Evolutionary conservation across 2,888 invertebrate species (phyloP).

Genomic region (Sminthurides aquaticus): DNA sequence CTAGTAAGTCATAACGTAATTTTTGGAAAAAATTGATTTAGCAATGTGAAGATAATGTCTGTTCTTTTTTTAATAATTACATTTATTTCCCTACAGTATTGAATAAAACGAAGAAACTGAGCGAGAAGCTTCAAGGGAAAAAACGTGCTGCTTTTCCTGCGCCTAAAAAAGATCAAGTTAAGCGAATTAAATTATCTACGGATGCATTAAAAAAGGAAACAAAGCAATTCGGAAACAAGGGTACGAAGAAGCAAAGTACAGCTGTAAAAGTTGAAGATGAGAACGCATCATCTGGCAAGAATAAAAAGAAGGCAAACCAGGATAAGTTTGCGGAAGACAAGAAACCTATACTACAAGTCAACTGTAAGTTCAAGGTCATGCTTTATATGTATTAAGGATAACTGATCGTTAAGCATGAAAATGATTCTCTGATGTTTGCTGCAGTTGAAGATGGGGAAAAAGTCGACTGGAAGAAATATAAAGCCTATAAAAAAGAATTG

Average conservation of each 20-base stretch:
- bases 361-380: not conserved
- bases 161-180: conserved; percentile 4
- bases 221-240: conserved; percentile 2
- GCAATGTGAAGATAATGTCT: too few species aligned
- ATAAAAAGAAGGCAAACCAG: not conserved
- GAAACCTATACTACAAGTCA: not conserved
- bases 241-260: not conserved
- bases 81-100: conserved; percentile 17
- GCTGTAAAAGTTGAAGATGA: conserved; percentile 5
- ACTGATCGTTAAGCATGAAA: too few species aligned
- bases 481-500: conserved; percentile 25
- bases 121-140: conserved; percentile 8
- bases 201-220: not conserved
- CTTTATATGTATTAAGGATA: too few species aligned
- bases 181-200: conserved; percentile 14
- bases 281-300: not conserved
- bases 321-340: not conserved
- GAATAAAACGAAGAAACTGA: conserved; percentile 13
- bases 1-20: not conserved
- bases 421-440: too few species aligned
- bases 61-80: too few species aligned
- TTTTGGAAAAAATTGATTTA: too few species aligned
- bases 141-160: not conserved
- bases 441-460: conserved; percentile 22
- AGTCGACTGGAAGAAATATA: conserved; percentile 25